Evolutionary conservation across 1,140 invertebrate genomes (phyloP), one percentile per base, ranked within the genome.

Genomic region (Daktulosphaira vitifoliae): DNA sequence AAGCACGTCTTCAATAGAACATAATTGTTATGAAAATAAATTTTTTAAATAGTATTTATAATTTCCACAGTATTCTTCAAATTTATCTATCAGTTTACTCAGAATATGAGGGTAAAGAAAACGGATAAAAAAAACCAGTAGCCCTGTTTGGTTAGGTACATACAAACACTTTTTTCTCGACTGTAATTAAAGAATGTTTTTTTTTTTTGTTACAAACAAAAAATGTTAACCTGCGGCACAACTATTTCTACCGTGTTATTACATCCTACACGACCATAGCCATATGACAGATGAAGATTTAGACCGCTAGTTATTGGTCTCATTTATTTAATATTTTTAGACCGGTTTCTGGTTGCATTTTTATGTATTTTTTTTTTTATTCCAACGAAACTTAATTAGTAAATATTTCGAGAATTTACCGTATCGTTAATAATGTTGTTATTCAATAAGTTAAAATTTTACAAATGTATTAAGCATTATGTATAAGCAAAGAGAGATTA

Each of bases 111-210:
- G n/a, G n/a, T n/a, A n/a, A n/a, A n/a, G n/a, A n/a, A n/a, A n/a
- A n/a, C n/a, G 23, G 23, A 62, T 33, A 62, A 62, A 20, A 62
- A 62, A 62, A 62, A 46, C 56, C 56, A 20, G 56, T 62, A 62
- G 56, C 56, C 5, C 3, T 23, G 48, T 25, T 26, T 8, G n/a
- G 54, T 56, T 22, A 39, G 2, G 6, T 53, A 22, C 18, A 53
- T 38, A 42, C 1, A 7, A 20, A 18, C 23, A 29, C 13, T 15
- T 23, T 46, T 25, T 20, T 26, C 26, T 62, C 44, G 29, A 62
- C 56, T 15, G 56, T 62, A 62, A 62, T 62, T 23, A 62, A 18
- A n/a, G 39, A 59, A 59, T 46, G 25, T 15, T 16, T 38, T 53
- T 39, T n/a, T n/a, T n/a, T 8, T 38, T 0, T 44, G 11, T 23